A percentile compares a stretch with the other conserved stretches of the same genome.
These are phyloP conservation scores for Aplysina aerophoba DNA, from an alignment of 37 sponge, comb jelly and placozoan genomes.

Conservation along the genomic window DNA sequence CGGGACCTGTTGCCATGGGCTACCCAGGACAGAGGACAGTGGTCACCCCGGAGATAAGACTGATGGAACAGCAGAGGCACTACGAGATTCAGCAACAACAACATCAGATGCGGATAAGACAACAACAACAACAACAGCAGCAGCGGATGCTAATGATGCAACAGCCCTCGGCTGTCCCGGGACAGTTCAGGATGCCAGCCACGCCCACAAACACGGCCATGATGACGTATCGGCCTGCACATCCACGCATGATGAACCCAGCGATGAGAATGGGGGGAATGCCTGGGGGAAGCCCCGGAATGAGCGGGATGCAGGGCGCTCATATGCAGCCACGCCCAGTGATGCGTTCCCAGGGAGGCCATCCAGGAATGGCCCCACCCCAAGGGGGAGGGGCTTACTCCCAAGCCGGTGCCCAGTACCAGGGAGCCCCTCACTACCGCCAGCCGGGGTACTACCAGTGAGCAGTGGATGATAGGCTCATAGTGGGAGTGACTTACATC, in stretches of 20 bases:
- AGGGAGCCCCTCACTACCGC: background rate
- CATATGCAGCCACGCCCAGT: background rate
- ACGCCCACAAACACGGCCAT: background rate
- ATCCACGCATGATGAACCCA: no score
- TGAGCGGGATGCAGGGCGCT: background rate
- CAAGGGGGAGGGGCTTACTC: background rate
- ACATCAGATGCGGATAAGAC: background rate
- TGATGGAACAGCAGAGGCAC: background rate
- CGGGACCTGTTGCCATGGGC: no score
- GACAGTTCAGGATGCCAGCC: background rate
- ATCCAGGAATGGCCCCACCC: background rate
- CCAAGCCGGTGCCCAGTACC: background rate
- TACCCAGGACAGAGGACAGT: no score
- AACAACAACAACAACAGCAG: slow-evolving; percentile 18
- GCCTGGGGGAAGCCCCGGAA: background rate
- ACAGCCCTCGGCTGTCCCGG: no score
- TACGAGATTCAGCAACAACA: background rate
- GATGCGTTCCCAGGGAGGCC: background rate
- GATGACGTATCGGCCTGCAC: no score
- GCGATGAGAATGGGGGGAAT: no score
- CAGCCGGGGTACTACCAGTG: slow-evolving; percentile 5
- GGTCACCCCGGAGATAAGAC: background rate
- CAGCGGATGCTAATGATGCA: background rate
- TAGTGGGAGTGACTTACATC: no score
- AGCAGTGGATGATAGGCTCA: no score